phyloP scores from a whole-genome alignment of 2,113 vertebrate species.

The Aythya baeri region DNA sequence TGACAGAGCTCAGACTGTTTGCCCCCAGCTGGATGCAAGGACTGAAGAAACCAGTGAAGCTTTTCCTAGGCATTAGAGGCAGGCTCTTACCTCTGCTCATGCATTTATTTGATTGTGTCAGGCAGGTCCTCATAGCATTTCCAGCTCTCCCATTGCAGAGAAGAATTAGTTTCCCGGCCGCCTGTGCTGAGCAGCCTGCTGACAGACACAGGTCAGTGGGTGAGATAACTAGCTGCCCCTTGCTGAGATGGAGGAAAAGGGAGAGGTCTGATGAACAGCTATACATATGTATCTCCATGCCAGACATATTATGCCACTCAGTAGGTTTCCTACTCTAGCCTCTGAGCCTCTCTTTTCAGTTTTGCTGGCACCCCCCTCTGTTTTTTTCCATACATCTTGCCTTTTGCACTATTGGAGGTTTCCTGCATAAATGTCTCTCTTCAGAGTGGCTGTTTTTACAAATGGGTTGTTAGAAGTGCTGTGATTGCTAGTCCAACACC shows the following conservation, averaged over 20 bases:
- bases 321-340: background rate
- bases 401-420: background rate
- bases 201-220: constrained; percentile 58
- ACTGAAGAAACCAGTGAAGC: background rate
- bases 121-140: background rate
- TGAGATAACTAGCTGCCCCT: constrained; percentile 52
- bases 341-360: background rate
- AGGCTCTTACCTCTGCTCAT: background rate
- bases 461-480: background rate
- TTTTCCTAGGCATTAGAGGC: background rate
- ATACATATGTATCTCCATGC: constrained; percentile 41
- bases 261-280: constrained; percentile 15
- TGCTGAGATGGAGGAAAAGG: constrained; percentile 1
- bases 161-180: background rate
- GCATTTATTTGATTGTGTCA: constrained; percentile 15
- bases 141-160: background rate
- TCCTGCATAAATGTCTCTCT: background rate
- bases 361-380: background rate
- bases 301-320: constrained; percentile 12
- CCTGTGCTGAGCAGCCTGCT: background rate
- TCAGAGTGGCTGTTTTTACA: background rate
- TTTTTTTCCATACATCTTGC: background rate
- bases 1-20: background rate
- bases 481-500: background rate
- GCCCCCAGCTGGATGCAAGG: constrained; percentile 8